Evolutionary conservation across 1,140 invertebrate genomes (phyloP), one percentile per base, ranked within the genome.

Genomic region (Diorhabda carinulata): DNA sequence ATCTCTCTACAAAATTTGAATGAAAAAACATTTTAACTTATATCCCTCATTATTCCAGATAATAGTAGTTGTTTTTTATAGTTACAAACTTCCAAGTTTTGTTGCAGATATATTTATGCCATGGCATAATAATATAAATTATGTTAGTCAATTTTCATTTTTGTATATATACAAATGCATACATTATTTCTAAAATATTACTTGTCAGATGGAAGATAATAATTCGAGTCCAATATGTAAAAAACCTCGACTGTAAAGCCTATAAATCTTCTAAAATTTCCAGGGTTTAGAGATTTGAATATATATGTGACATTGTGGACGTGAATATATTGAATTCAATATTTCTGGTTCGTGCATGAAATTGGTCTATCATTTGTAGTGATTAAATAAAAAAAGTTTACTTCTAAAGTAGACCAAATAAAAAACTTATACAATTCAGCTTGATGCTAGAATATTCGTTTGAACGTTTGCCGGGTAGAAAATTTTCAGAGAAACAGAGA

Each of bases 171-270:
- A 52, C n/a, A 25, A 25, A n/a, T 52, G 47, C 47, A 52, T 52
- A 52, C n/a, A 52, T 52, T 52, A 52, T n/a, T 52, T 4, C 6
- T 52, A 52, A 52, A 3, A 52, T 52, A 52, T 52, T 6, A 52
- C 47, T 52, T 52, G 47, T 52, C 47, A 52, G 47, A 52, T 52
- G 47, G n/a, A 52, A 52, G 47, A 52, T 52, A 52, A 52, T 52
- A 52, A 52, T 52, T 52, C 47, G 47, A 52, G 47, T 52, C 47
- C 47, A 52, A 52, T 52, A 52, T 52, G 47, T 52, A 52, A 52
- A 52, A n/a, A 52, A 52, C 47, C 47, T 52, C 47, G 6, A n/a
- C 6, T 52, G 6, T 52, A 52, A 4, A n/a, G 47, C 47, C 47
- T 52, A 52, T 52, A 52, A 52, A 52, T 52, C n/a, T 6, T 52